Conservation (phyloP, 2,888 invertebrate genomes). For the Drosophila ustulata region DNA sequence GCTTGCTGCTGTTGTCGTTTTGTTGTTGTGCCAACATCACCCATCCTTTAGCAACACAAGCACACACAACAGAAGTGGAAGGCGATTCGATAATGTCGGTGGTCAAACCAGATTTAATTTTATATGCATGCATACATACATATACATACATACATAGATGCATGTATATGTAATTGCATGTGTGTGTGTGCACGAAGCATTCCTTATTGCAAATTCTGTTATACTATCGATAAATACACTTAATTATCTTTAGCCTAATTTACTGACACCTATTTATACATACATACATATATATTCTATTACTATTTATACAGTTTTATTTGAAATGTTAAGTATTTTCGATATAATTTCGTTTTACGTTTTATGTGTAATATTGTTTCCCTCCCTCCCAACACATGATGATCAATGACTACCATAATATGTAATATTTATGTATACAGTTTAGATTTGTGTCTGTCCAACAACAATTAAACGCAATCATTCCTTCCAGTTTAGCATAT, state of each 20-base stretch:
- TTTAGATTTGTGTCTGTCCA: conserved; percentile 67
- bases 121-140: not conserved
- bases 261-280: conserved; percentile 16
- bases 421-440: conserved; percentile 57
- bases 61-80: not conserved
- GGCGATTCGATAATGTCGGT: conserved; percentile 2
- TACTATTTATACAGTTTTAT: conserved; percentile 30
- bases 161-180: not conserved
- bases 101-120: conserved; percentile 21
- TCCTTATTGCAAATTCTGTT: conserved; percentile 17
- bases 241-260: conserved; percentile 23
- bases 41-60: not conserved
- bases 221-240: conserved; percentile 8
- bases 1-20: not conserved
- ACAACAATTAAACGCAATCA: conserved; percentile 75
- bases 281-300: conserved; percentile 19
- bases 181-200: not conserved
- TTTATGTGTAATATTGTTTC: conserved; percentile 11
- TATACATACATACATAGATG: conserved; percentile 4
- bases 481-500: conserved; percentile 76
- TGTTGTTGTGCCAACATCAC: no score
- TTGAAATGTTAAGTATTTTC: conserved; percentile 41
- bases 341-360: conserved; percentile 14
- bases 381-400: not conserved
- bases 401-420: conserved; percentile 16